A percentile compares a stretch with the other conserved stretches of the same genome.
These are phyloP conservation scores for Apamea sordens DNA, from an alignment of 2,888 invertebrate genomes.

Conservation along the genomic window DNA sequence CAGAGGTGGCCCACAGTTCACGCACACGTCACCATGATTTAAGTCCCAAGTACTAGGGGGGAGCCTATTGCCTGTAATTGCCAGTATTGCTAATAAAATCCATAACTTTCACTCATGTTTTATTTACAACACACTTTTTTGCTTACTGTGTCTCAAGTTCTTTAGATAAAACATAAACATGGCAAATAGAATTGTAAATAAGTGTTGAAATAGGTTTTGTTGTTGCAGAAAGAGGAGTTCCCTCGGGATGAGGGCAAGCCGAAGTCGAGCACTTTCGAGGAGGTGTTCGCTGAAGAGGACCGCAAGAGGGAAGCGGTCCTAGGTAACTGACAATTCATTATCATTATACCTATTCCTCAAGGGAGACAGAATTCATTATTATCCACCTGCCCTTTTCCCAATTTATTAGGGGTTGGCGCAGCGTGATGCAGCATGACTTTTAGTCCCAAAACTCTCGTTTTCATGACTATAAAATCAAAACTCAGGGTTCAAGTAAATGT, in stretches of 20 bases:
- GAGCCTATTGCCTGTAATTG: no score
- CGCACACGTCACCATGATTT: no score
- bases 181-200: conserved; percentile 9
- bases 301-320: conserved; percentile 55
- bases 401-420: neutral
- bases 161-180: neutral
- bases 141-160: neutral
- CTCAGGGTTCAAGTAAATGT: neutral
- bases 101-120: no score
- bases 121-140: neutral
- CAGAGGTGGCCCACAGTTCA: no score
- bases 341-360: no score
- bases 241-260: conserved; percentile 56
- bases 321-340: neutral
- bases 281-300: conserved; percentile 72
- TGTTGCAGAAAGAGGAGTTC: conserved; percentile 67
- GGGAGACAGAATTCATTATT: no score
- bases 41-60: no score
- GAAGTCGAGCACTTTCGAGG: conserved; percentile 46
- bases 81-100: no score
- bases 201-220: neutral
- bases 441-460: neutral
- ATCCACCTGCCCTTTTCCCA: neutral
- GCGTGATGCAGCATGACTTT: neutral
- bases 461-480: neutral